Conservation (phyloP, 2,797 vertebrate genomes). For the Decapterus maruadsi region DNA sequence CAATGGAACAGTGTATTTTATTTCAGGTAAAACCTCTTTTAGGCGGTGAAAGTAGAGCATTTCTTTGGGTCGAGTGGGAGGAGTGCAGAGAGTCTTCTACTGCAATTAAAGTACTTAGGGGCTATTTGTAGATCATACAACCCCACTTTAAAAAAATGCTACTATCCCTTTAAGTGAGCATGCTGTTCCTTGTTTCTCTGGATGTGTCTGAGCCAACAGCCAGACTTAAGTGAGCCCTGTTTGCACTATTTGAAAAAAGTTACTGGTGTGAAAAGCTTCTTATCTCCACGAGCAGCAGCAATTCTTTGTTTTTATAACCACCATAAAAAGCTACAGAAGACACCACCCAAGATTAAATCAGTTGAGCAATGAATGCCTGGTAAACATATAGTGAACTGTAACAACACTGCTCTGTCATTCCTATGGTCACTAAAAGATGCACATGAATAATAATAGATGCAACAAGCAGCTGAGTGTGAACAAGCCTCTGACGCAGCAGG, state of each 20-base stretch:
- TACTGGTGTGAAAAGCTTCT: conserved; percentile 19
- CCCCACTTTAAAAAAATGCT: too few relatives aligned
- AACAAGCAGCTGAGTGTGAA: conserved; percentile 11
- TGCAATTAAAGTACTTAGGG: too few relatives aligned
- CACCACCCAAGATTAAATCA: conserved; percentile 23
- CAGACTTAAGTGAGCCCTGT: neutral
- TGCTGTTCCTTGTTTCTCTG: conserved; percentile 9
- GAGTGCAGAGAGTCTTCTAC: too few relatives aligned
- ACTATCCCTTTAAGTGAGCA: too few relatives aligned
- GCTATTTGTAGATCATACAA: too few relatives aligned
- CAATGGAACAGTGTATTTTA: too few relatives aligned
- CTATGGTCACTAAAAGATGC: neutral
- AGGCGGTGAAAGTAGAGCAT: too few relatives aligned
- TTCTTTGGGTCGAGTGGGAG: too few relatives aligned
- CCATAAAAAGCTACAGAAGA: conserved; percentile 10
- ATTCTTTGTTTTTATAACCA: conserved; percentile 18
- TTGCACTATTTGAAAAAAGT: conserved; percentile 11
- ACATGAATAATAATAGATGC: neutral
- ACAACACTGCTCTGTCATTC: neutral
- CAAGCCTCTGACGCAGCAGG: conserved; percentile 1
- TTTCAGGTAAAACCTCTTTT: too few relatives aligned
- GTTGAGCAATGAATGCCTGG: neutral
- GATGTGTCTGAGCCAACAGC: neutral
- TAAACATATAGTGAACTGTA: too few relatives aligned
- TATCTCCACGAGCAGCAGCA: conserved; percentile 23